A percentile compares a stretch with the other conserved stretches of the same genome.
Conservation (phyloP, 2,797 vertebrate species). For the Cynodonichthys magdalenae region DNA sequence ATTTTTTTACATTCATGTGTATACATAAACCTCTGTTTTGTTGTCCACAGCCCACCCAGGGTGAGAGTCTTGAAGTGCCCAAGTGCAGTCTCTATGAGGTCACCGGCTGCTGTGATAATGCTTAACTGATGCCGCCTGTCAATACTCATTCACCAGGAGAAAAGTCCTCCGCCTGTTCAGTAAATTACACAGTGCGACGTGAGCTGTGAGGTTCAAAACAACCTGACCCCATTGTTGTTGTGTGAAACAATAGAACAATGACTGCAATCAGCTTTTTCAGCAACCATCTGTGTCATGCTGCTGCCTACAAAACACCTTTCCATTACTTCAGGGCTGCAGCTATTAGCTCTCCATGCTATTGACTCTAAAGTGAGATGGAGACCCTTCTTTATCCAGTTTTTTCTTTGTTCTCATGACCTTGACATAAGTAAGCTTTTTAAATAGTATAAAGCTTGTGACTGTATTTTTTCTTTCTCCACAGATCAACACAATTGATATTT, state of each 20-base stretch:
- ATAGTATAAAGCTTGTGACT: constrained; percentile 26
- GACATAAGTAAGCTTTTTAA: constrained; percentile 41
- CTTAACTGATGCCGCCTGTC: constrained; percentile 74
- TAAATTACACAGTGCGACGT: constrained; percentile 77
- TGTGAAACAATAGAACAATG: constrained; percentile 80
- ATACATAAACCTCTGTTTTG: constrained; percentile 6
- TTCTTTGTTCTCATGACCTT: constrained; percentile 62
- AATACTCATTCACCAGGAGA: constrained; percentile 78
- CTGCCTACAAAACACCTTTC: constrained; percentile 74
- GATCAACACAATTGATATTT: constrained; percentile 9
- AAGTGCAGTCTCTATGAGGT: constrained; percentile 57
- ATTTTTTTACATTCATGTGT: constrained; percentile 2
- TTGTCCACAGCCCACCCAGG: constrained; percentile 18
- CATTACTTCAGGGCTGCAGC: constrained; percentile 64
- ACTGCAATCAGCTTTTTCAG: constrained; percentile 77
- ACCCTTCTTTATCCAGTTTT: constrained; percentile 54
- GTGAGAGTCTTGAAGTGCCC: constrained; percentile 48
- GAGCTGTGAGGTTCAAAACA: constrained; percentile 71
- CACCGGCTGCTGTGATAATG: constrained; percentile 74
- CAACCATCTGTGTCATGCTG: constrained; percentile 71
- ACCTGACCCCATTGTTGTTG: constrained; percentile 75
- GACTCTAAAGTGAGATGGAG: constrained; percentile 69
- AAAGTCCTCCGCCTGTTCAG: constrained; percentile 76
- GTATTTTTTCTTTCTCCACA: constrained; percentile 24
- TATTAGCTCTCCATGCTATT: constrained; percentile 74